Percentiles rank a stretch among this genome's conserved stretches.
These are phyloP conservation scores for Acleris laterana DNA, from an alignment of 2,888 invertebrate species.

Conservation along the genomic window DNA sequence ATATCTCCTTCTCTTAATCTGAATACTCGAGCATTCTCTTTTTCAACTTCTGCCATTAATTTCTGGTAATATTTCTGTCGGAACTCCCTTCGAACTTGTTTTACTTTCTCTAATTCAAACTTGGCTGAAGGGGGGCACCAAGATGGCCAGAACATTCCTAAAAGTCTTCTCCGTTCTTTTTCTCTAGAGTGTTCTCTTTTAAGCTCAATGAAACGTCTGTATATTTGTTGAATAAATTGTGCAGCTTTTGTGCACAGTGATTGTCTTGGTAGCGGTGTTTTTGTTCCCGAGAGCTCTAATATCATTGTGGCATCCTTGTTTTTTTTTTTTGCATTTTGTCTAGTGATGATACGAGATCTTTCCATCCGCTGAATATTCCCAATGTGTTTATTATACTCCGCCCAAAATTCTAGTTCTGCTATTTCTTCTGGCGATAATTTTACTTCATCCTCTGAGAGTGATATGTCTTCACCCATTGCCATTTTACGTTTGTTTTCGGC, in stretches of 20 bases:
- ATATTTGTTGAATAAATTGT: conserved; percentile 58
- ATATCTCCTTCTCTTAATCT: conserved; percentile 82
- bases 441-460: conserved; percentile 49
- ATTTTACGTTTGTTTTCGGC: conserved; percentile 58
- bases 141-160: conserved; percentile 84
- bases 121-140: conserved; percentile 74
- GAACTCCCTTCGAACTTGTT: conserved; percentile 73
- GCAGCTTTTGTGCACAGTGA: conserved; percentile 56
- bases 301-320: conserved; percentile 67
- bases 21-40: conserved; percentile 79
- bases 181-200: conserved; percentile 69
- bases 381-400: conserved; percentile 60
- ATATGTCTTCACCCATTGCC: conserved; percentile 60
- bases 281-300: conserved; percentile 70
- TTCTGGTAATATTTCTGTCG: conserved; percentile 72
- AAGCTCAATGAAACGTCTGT: conserved; percentile 73
- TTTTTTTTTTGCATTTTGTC: conserved; percentile 53
- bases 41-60: conserved; percentile 70
- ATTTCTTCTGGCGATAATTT: conserved; percentile 58
- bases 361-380: conserved; percentile 75
- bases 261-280: conserved; percentile 58
- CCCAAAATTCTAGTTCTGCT: conserved; percentile 52
- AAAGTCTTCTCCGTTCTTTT: conserved; percentile 67
- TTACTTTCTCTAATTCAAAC: conserved; percentile 72
- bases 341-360: conserved; percentile 55